Evolutionary conservation across 2,113 vertebrate genomes (phyloP), one percentile per base, ranked within the genome.

Genomic region (Stigmatopora nigra): DNA sequence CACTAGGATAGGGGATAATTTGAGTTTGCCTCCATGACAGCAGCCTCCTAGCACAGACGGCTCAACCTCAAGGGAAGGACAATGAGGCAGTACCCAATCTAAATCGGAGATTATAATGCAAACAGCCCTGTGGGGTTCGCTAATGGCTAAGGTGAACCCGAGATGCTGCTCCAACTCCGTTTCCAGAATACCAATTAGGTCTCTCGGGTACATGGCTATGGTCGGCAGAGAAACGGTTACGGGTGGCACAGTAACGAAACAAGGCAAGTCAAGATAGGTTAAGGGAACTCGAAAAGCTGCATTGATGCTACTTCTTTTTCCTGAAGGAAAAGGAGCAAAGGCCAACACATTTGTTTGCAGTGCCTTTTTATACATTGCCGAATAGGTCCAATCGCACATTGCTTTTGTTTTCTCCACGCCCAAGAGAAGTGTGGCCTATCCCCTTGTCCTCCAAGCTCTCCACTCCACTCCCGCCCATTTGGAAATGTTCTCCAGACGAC

Each of bases 91-190:
- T 81, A 78, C 79, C 72, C 78, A 73, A 77, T 84, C 75, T 77
- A 86, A 88, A 87, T 86, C 73, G 81, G 77, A 86, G 84, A 85
- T 86, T 87, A 84, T 89, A 88, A 90, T 86, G 83, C 87, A 86
- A 85, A 88, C 79, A 83, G 81, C 80, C 84, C 80, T 78, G 77
- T 65, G 81, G 81, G 80, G 75, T 78, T 80, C 84, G 64, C 81
- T 90, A 90, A 90, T 86, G 83, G 86, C 83, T 84, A 82, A 90
- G 86, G 86, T 89, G 85, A 88, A 86, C 79, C 81, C 63, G 77
- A 80, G 85, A 87, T 78, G 78, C 77, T 45, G 87, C 82, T 76
- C 56, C 67, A 68, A 67, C 69, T 73, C 78, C 49, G 75, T 73
- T 81, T 79, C 71, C 25, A 68, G 87, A 89, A 90, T 90, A 89